Conservation (phyloP, 2,888 invertebrate species). For the Mesorhabditis sp. region DNA sequence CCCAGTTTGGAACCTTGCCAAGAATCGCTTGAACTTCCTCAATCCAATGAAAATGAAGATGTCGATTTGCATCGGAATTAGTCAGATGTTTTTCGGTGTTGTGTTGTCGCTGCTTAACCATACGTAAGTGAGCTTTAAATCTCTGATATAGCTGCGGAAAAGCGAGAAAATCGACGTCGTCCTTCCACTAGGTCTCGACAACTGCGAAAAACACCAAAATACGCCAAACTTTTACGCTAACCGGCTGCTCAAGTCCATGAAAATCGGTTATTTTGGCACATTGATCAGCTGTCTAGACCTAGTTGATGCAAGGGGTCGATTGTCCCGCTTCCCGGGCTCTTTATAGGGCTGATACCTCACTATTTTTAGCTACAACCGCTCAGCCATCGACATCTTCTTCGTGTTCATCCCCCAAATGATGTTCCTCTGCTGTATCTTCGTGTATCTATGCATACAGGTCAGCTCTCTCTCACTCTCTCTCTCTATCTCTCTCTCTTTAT, state of each 20-base stretch:
- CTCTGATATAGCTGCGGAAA: not conserved
- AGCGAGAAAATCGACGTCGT: not conserved
- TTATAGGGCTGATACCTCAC: not conserved
- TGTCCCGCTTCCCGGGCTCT: too few species aligned
- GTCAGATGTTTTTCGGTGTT: conserved; percentile 57
- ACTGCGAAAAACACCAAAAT: not conserved
- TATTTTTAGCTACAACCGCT: conserved; percentile 62
- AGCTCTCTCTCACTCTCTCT: conserved; percentile 66
- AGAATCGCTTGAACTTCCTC: conserved; percentile 53
- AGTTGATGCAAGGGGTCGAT: too few species aligned
- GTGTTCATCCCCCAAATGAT: conserved; percentile 93
- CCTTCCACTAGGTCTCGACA: not conserved
- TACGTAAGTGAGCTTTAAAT: conserved; percentile 31
- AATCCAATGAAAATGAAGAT: conserved; percentile 59
- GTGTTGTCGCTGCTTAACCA: conserved; percentile 51
- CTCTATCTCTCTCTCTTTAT: conserved; percentile 6
- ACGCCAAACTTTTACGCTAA: not conserved
- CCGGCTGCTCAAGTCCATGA: not conserved
- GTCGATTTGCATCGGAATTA: conserved; percentile 51
- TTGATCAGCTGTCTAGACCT: too few species aligned
- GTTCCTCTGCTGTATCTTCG: conserved; percentile 84
- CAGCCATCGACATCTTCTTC: conserved; percentile 76
- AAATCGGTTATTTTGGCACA: not conserved
- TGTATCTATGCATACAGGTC: conserved; percentile 84
- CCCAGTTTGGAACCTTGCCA: conserved; percentile 56